Conservation (phyloP, 2,113 vertebrate genomes). For the Hymenochirus boettgeri region DNA sequence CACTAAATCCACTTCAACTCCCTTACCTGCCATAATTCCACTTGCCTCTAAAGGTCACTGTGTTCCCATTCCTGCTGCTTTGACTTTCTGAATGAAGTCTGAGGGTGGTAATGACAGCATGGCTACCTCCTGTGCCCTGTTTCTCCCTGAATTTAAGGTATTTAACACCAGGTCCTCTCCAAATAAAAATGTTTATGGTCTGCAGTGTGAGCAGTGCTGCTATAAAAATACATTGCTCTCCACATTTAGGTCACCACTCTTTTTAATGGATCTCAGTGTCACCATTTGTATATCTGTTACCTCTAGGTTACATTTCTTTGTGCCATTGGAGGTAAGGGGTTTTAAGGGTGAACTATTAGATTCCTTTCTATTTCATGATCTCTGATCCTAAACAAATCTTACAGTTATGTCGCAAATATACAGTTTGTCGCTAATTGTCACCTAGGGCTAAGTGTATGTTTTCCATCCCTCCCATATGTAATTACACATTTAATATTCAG, state of each 20-base stretch:
- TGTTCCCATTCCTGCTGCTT: neutral
- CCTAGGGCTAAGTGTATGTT: neutral
- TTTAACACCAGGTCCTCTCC: neutral
- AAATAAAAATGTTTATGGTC: neutral
- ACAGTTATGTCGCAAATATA: too few species aligned
- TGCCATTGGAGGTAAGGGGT: neutral
- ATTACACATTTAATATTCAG: slow-evolving; percentile 11
- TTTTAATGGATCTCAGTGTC: too few species aligned
- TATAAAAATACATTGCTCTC: neutral
- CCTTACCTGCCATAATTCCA: slow-evolving; percentile 49
- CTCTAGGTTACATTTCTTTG: too few species aligned
- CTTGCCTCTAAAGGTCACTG: neutral
- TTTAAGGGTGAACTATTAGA: neutral
- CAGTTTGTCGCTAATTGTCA: slow-evolving; percentile 10
- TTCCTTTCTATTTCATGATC: slow-evolving; percentile 6
- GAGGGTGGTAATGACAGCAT: neutral
- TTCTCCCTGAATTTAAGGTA: slow-evolving; percentile 6
- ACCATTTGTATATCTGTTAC: too few species aligned
- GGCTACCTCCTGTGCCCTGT: neutral
- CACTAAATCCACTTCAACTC: slow-evolving; percentile 71
- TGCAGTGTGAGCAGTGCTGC: neutral
- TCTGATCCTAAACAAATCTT: slow-evolving; percentile 8
- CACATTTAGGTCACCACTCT: too few species aligned
- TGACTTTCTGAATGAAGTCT: neutral
- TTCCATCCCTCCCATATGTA: slow-evolving; percentile 4